These are phyloP conservation scores for Rhodeus uyekii DNA, from an alignment of 2,797 vertebrate genomes.

Conservation along the genomic window DNA sequence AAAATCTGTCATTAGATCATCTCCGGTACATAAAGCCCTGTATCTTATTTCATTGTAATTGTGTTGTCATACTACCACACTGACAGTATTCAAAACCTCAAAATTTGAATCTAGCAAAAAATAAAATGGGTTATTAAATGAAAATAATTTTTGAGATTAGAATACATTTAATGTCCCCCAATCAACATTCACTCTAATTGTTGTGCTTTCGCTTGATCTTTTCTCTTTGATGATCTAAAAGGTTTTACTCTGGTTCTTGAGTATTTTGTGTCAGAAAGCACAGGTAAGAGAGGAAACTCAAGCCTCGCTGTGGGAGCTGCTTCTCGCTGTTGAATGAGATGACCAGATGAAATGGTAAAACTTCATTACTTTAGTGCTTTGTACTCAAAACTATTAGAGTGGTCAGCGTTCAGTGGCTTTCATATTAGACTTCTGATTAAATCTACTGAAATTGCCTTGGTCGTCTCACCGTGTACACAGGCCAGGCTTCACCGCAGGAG, in stretches of 20 bases:
- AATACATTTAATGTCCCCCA: not conserved
- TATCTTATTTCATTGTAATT: not conserved
- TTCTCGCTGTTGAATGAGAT: constrained; percentile 23
- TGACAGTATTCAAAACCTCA: not conserved
- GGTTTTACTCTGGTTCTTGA: constrained; percentile 10
- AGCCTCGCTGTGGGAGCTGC: constrained; percentile 4
- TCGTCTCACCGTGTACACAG: not conserved
- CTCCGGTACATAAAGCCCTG: constrained; percentile 9
- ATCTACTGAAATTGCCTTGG: constrained; percentile 24
- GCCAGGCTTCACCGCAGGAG: constrained; percentile 8
- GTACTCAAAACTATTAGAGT: constrained; percentile 17
- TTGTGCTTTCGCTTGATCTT: not conserved
- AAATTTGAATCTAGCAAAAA: not conserved
- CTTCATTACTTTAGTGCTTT: constrained; percentile 18
- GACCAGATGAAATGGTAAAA: constrained; percentile 13
- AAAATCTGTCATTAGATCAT: constrained; percentile 47
- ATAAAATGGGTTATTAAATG: not conserved
- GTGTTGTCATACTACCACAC: not conserved
- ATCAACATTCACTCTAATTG: not conserved
- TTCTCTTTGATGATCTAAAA: constrained; percentile 3
- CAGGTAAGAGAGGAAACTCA: constrained; percentile 19
- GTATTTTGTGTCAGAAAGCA: not conserved
- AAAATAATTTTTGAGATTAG: not conserved
- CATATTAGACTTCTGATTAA: constrained; percentile 35
- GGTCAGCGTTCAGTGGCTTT: constrained; percentile 17